Evolutionary conservation across 2,797 vertebrate genomes (phyloP).

Genomic region (Melanogrammus aeglefinus): DNA sequence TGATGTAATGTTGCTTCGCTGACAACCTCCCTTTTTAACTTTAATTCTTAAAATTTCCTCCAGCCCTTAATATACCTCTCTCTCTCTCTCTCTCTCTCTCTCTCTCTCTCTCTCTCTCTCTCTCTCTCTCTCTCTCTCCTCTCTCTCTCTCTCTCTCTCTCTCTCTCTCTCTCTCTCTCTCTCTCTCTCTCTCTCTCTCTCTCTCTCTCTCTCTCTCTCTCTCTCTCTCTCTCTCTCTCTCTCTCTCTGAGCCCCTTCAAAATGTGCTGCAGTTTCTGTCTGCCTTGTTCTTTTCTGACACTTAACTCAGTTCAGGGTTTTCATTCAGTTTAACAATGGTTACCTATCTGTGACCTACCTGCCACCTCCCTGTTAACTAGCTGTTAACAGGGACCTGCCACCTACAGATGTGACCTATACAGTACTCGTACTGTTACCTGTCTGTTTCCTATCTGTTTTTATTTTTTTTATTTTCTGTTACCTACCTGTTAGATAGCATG

Average conservation of each 20-base stretch:
- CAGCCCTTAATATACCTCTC: constrained; percentile 13
- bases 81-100: background rate
- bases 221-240: constrained; percentile 13
- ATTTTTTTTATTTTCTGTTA: no score
- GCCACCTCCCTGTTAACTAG: no score
- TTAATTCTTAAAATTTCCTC: background rate
- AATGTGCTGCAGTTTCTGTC: background rate
- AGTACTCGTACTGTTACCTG: no score
- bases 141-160: no score
- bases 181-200: constrained; percentile 38
- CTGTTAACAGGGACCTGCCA: no score
- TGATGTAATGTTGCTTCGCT: constrained; percentile 32
- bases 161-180: constrained; percentile 22
- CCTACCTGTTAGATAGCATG: no score
- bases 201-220: constrained; percentile 22
- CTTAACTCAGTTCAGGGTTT: constrained; percentile 47
- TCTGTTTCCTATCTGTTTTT: no score
- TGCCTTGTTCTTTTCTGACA: background rate
- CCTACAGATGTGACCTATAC: no score
- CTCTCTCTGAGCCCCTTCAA: background rate
- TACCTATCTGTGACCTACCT: background rate
- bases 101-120: no score
- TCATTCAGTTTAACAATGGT: constrained; percentile 65
- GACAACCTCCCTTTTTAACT: background rate
- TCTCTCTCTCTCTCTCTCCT: background rate